A percentile compares a stretch with the other conserved stretches of the same genome.
Conservation (phyloP, 2,797 vertebrate genomes). For the Craterocephalus amniculus region DNA sequence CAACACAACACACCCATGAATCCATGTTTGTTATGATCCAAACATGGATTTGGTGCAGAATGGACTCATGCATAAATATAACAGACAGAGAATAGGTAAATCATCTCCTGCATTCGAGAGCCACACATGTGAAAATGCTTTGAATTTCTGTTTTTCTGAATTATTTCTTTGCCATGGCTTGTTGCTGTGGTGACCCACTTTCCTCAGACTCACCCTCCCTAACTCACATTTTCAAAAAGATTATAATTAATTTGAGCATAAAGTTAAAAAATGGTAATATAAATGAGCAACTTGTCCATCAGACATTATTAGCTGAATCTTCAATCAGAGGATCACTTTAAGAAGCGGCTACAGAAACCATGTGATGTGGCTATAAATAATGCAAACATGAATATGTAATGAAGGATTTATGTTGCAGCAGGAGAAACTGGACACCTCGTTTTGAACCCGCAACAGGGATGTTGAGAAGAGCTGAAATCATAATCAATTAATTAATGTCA, state of each 20-base stretch:
- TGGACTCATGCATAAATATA: too few species aligned
- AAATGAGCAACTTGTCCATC: constrained; percentile 13
- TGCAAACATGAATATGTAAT: constrained; percentile 18
- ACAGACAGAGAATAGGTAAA: too few species aligned
- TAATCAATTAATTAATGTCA: constrained; percentile 14
- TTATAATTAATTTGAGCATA: constrained; percentile 34
- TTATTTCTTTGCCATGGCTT: constrained; percentile 9
- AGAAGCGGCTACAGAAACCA: constrained; percentile 1
- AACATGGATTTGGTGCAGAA: neutral
- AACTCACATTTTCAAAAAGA: constrained; percentile 17
- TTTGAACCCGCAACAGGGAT: constrained; percentile 15
- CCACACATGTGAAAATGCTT: neutral
- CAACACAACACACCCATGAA: neutral
- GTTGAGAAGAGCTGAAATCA: constrained; percentile 19
- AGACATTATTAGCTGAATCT: constrained; percentile 24
- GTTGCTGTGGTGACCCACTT: constrained; percentile 46
- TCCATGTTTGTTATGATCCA: neutral
- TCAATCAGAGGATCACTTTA: constrained; percentile 7
- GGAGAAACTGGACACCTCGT: constrained; percentile 18
- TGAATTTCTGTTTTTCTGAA: neutral
- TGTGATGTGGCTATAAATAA: constrained; percentile 27
- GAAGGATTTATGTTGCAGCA: constrained; percentile 28
- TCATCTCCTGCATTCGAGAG: neutral
- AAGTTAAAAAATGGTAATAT: constrained; percentile 28
- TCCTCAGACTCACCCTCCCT: neutral